Percentiles rank a stretch among this genome's conserved stretches.
Evolutionary conservation across 2,113 vertebrate genomes (phyloP).

Genomic region (Elaphurus davidianus): DNA sequence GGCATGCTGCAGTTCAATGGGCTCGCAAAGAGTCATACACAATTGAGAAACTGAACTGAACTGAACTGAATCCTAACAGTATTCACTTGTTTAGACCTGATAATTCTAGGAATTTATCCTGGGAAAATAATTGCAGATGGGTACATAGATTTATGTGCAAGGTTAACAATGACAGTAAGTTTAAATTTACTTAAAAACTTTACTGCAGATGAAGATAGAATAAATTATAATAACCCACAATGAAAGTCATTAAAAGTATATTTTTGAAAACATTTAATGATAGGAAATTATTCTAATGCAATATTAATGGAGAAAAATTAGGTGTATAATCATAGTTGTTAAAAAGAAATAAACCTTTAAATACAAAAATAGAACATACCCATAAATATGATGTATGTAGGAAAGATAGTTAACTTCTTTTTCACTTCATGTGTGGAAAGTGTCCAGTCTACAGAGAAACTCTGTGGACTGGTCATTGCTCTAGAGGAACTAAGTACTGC

Average conservation of each 20-base stretch:
- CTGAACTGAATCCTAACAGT: background rate
- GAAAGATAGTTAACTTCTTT: background rate
- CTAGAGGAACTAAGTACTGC: background rate
- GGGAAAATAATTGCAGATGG: background rate
- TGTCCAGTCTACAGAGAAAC: background rate
- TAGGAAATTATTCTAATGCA: background rate
- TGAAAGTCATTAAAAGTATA: background rate
- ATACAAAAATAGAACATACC: background rate
- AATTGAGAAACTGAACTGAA: background rate
- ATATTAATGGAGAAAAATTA: background rate
- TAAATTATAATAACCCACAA: background rate
- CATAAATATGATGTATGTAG: background rate
- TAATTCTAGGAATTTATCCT: background rate
- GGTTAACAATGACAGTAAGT: background rate
- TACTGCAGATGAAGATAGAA: background rate
- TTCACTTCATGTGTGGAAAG: background rate
- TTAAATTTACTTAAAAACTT: background rate
- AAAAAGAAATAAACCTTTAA: background rate
- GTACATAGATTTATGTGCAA: background rate
- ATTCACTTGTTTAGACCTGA: background rate
- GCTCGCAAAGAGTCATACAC: fast-evolving
- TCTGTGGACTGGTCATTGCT: background rate
- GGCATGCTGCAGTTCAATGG: background rate
- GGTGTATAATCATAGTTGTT: background rate
- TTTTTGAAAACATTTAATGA: background rate